These are phyloP conservation scores for Drosophila ustulata DNA, from an alignment of 2,888 invertebrate species.

Conservation along the genomic window DNA sequence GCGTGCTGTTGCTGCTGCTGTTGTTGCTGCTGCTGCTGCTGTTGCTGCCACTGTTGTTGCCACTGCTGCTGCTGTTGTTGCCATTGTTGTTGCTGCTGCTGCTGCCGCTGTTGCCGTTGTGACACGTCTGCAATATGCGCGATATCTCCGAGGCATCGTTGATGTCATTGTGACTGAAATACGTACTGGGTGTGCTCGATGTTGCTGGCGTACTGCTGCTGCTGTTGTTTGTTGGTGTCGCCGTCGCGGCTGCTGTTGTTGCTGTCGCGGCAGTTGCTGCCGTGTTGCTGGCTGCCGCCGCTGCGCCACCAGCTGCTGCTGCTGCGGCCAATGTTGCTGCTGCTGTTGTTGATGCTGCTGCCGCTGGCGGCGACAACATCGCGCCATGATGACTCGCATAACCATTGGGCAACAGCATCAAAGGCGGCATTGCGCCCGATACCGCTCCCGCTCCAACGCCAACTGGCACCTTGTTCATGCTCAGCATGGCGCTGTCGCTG, in stretches of 20 bases:
- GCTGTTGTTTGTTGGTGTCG: constrained; percentile 17
- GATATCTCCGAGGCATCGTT: constrained; percentile 85
- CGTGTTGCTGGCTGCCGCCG: constrained; percentile 7
- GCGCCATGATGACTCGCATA: constrained; percentile 50
- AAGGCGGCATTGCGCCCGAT: constrained; percentile 31
- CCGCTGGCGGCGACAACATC: constrained; percentile 60
- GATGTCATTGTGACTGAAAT: constrained; percentile 82
- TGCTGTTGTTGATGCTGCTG: constrained; percentile 14
- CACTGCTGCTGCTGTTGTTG: constrained; percentile 13
- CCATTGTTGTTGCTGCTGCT: constrained; percentile 11
- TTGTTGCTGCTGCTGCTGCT: constrained; percentile 58
- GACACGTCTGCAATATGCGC: constrained; percentile 85
- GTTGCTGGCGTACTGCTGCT: constrained; percentile 7
- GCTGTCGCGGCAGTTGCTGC: constrained; percentile 28
- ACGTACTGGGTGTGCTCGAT: constrained; percentile 41
- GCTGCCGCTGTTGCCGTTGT: constrained; percentile 82
- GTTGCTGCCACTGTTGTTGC: constrained; percentile 48
- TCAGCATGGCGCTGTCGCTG: constrained; percentile 41
- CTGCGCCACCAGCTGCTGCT: constrained; percentile 16
- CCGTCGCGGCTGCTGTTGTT: constrained; percentile 18
- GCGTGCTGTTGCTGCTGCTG: constrained; percentile 18
- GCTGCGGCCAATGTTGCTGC: constrained; percentile 19
- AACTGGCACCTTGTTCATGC: constrained; percentile 29
- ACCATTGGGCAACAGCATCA: constrained; percentile 57
- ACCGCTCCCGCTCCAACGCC: constrained; percentile 17